A percentile compares a stretch with the other conserved stretches of the same genome.
Conservation (phyloP, 2,797 vertebrate genomes). For the Amblyraja radiata region DNA sequence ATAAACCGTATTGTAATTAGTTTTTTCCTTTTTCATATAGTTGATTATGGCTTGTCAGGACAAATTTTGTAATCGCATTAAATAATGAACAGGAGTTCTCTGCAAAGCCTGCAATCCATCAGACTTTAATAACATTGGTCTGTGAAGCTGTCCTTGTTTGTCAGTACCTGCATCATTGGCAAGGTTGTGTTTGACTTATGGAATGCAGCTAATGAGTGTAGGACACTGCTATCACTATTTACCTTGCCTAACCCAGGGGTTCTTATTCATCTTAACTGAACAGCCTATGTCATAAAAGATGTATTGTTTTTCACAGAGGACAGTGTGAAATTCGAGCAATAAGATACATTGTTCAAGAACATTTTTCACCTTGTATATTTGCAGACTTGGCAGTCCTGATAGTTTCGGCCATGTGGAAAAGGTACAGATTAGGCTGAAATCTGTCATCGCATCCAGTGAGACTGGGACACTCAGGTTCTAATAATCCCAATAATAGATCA, state of each 20-base stretch:
- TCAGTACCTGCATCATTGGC: not conserved
- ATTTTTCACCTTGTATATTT: not conserved
- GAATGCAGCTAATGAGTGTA: not conserved
- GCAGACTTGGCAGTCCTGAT: not conserved
- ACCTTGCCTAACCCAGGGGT: not conserved
- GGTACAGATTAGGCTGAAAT: not conserved
- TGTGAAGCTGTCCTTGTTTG: not conserved
- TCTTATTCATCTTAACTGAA: conserved; percentile 19
- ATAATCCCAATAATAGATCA: not conserved
- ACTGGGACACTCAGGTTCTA: not conserved
- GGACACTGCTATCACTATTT: not conserved
- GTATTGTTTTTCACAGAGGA: not conserved
- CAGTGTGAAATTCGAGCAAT: not conserved
- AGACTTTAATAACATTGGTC: not conserved
- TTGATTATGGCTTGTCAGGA: not conserved
- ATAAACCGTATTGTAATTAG: not conserved
- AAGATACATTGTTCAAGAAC: not conserved
- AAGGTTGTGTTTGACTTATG: not conserved
- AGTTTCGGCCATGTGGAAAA: too few species aligned
- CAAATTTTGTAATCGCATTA: not conserved
- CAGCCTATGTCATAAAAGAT: not conserved
- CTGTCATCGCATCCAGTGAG: not conserved
- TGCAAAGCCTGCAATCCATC: not conserved
- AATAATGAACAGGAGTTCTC: not conserved
- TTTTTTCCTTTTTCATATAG: not conserved